These are phyloP conservation scores for Morpho helenor DNA, from an alignment of 2,888 invertebrate species.

Conservation along the genomic window DNA sequence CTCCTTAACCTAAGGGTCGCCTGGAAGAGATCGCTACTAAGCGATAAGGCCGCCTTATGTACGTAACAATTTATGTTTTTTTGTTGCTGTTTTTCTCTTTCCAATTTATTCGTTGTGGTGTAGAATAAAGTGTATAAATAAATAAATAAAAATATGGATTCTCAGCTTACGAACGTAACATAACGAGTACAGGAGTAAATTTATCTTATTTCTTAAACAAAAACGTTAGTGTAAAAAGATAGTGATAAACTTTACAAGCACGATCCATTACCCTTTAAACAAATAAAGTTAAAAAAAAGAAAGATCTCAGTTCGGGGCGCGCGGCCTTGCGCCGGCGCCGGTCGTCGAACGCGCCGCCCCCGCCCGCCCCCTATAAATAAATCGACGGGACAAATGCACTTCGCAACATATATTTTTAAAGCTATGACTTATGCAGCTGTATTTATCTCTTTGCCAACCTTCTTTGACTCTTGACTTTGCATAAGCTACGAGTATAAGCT, in stretches of 20 bases:
- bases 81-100: no score
- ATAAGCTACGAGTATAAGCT: no score
- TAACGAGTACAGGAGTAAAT: no score
- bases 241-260: conserved; percentile 4
- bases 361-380: conserved; percentile 59
- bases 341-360: conserved; percentile 33
- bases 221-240: background rate
- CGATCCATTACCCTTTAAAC: conserved; percentile 5
- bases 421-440: conserved; percentile 47
- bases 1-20: no score
- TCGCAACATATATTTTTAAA: conserved; percentile 48
- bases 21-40: no score
- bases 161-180: no score
- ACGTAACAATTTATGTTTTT: no score
- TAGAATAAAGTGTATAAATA: no score
- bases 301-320: conserved; percentile 22
- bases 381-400: conserved; percentile 59
- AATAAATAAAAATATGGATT: no score
- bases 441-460: conserved; percentile 31
- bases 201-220: background rate
- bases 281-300: conserved; percentile 8
- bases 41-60: no score
- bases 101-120: no score
- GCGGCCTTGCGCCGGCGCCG: conserved; percentile 33
- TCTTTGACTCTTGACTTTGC: background rate